These are phyloP conservation scores for Pseudomyrmex pallidus DNA, from an alignment of 1,140 invertebrate species.

Conservation along the genomic window DNA sequence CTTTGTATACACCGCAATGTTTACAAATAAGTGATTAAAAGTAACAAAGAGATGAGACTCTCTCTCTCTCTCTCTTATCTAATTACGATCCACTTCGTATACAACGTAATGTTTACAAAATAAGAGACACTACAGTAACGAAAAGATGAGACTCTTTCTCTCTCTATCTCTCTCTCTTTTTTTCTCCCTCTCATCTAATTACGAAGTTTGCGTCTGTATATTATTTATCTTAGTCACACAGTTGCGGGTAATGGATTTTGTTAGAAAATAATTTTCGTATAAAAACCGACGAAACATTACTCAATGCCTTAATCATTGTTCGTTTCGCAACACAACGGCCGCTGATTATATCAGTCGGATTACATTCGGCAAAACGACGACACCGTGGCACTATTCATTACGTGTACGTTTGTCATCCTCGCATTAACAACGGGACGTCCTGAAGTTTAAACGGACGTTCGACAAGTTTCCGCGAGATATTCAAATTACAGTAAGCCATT, in stretches of 20 bases:
- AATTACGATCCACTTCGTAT: not conserved
- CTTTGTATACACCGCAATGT: not conserved
- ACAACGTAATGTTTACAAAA: too few relatives aligned
- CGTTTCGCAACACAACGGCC: not conserved
- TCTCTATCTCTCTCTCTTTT: too few relatives aligned
- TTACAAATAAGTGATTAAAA: not conserved
- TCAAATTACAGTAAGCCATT: conserved; percentile 56
- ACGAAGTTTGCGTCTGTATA: too few relatives aligned
- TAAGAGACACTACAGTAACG: too few relatives aligned
- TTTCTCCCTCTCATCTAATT: too few relatives aligned
- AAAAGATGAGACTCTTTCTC: too few relatives aligned
- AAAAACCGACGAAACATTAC: not conserved
- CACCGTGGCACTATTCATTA: conserved; percentile 5
- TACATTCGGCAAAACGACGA: not conserved
- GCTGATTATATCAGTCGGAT: not conserved
- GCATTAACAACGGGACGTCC: conserved; percentile 41
- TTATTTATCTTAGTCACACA: too few relatives aligned
- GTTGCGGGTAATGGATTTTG: too few relatives aligned
- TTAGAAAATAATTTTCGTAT: too few relatives aligned
- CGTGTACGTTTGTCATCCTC: conserved; percentile 38
- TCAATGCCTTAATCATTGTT: not conserved
- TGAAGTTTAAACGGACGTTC: conserved; percentile 53
- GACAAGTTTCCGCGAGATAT: conserved; percentile 59
- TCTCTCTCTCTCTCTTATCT: not conserved
- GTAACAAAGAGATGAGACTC: not conserved